Evolutionary conservation across 1,140 invertebrate genomes (phyloP).

Genomic region (Zaprionus taronus): DNA sequence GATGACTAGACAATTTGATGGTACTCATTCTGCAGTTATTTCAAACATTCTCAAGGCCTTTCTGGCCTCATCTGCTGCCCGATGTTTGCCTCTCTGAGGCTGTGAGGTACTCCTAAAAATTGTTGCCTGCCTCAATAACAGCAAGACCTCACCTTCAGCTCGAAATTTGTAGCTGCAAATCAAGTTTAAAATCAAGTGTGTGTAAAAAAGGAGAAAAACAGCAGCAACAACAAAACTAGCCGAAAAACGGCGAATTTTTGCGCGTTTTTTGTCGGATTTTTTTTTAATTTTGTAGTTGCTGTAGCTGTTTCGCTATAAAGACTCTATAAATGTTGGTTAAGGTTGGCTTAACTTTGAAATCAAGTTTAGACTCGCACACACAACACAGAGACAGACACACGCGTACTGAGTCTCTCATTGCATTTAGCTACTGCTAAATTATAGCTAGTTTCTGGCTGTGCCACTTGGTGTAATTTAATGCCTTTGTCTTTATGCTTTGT

Average conservation of each 20-base stretch:
- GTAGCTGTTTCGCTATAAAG: conserved; percentile 4
- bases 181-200: conserved; percentile 71
- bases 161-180: conserved; percentile 65
- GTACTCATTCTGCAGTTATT: background rate
- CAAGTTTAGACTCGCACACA: conserved; percentile 60
- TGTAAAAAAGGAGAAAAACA: conserved; percentile 29
- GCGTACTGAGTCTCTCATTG: background rate
- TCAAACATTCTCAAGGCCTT: background rate
- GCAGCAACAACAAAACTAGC: conserved; percentile 4
- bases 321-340: conserved; percentile 80
- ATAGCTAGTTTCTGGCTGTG: conserved; percentile 15
- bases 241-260: conserved; percentile 19
- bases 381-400: conserved; percentile 27
- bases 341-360: conserved; percentile 81
- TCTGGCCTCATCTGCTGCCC: background rate
- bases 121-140: conserved; percentile 64
- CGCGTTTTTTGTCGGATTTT: background rate
- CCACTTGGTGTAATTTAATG: conserved; percentile 69
- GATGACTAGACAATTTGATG: background rate
- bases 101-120: conserved; percentile 7
- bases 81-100: background rate
- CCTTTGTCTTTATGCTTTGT: conserved; percentile 53
- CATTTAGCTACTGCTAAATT: background rate
- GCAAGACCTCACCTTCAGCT: conserved; percentile 61
- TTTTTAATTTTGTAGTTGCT: background rate